phyloP scores from a whole-genome alignment of 53 echinoderm and acorn worm genomes.

The Astropecten irregularis region DNA sequence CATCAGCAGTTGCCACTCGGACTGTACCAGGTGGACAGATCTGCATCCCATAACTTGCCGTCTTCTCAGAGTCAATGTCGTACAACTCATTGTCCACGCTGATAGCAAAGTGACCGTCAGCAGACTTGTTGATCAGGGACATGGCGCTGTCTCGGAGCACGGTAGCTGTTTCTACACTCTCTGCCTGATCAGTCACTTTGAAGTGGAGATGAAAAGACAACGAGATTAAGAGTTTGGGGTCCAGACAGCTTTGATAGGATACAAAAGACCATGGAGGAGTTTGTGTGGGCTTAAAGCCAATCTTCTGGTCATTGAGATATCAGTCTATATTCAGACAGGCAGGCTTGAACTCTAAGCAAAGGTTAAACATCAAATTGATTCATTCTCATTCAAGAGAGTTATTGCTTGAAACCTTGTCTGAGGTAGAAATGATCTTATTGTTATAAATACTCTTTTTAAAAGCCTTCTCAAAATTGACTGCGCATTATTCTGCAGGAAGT shows the following conservation, averaged over 20 bases:
- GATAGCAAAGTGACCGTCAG: slow-evolving; percentile 9
- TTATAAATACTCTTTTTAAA: no score
- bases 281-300: background rate
- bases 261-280: background rate
- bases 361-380: no score
- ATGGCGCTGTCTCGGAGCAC: background rate
- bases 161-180: background rate
- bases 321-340: no score
- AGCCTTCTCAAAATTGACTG: no score
- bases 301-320: no score
- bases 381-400: no score
- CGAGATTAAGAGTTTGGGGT: background rate
- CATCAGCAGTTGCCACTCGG: background rate
- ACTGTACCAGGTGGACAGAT: slow-evolving; percentile 2
- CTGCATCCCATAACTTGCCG: background rate
- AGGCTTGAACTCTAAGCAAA: no score
- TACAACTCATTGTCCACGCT: slow-evolving; percentile 1
- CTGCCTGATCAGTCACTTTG: background rate
- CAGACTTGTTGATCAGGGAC: background rate
- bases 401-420: no score
- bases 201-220: background rate
- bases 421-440: no score
- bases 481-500: no score
- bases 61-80: slow-evolving; percentile 14
- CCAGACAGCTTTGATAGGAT: background rate